phyloP scores from a whole-genome alignment of 2,113 vertebrate species.

The Pterocles gutturalis region DNA sequence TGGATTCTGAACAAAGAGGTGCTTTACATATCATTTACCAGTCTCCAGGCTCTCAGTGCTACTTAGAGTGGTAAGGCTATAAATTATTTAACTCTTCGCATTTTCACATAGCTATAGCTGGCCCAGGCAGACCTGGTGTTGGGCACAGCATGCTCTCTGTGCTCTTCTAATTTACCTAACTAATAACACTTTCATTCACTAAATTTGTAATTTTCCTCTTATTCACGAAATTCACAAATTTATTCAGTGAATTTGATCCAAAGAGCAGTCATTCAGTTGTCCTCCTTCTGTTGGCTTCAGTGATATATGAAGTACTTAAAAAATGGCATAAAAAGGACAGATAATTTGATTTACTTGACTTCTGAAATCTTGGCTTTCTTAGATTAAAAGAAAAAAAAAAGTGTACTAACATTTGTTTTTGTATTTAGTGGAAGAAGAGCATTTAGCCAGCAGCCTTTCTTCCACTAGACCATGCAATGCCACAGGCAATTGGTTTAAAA shows the following conservation, averaged over 20 bases:
- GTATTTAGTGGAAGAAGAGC: background rate
- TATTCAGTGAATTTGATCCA: background rate
- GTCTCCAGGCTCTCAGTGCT: background rate
- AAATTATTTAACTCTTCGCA: background rate
- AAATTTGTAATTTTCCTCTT: background rate
- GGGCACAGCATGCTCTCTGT: background rate
- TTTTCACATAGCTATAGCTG: background rate
- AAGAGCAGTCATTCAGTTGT: background rate
- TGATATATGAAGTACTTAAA: background rate
- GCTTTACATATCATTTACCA: background rate
- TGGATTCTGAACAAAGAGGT: background rate
- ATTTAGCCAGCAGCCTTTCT: slow-evolving; percentile 23
- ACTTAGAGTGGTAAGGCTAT: background rate
- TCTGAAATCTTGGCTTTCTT: background rate
- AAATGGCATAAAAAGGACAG: background rate
- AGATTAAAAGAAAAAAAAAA: background rate
- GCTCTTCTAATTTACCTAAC: background rate
- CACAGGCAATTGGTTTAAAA: slow-evolving; percentile 63
- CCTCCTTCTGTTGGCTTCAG: background rate
- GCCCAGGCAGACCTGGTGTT: background rate
- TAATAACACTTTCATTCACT: background rate
- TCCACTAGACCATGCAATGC: slow-evolving; percentile 35
- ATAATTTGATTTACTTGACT: background rate
- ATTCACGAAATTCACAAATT: background rate
- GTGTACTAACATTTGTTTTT: background rate